A percentile compares a stretch with the other conserved stretches of the same genome.
Conservation (phyloP, 1,140 invertebrate genomes). For the Penaeus indicus region DNA sequence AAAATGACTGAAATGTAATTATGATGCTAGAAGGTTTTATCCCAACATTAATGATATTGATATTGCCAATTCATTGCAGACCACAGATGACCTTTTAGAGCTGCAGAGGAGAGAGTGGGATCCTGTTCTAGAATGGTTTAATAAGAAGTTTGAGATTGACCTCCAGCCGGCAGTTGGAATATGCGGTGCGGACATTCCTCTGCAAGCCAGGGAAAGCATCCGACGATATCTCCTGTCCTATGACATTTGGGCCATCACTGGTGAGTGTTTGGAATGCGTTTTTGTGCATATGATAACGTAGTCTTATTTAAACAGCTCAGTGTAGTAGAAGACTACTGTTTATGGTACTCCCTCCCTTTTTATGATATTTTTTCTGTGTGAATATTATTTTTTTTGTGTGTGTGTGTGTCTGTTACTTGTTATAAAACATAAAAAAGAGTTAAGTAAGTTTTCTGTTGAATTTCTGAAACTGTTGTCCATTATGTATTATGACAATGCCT, state of each 20-base stretch:
- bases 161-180: conserved; percentile 81
- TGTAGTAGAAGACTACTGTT: too few species aligned
- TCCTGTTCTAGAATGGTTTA: conserved; percentile 90
- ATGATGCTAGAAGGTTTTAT: too few species aligned
- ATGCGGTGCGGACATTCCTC: conserved; percentile 76
- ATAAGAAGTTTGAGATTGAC: conserved; percentile 81
- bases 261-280: conserved; percentile 71
- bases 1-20: too few species aligned
- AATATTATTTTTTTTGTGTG: too few species aligned
- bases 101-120: conserved; percentile 88
- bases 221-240: conserved; percentile 82
- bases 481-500: neutral
- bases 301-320: neutral
- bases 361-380: too few species aligned
- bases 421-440: too few species aligned
- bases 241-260: conserved; percentile 82
- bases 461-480: too few species aligned
- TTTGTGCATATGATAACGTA: too few species aligned
- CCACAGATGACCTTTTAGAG: conserved; percentile 80
- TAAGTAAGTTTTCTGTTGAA: too few species aligned
- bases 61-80: conserved; percentile 72
- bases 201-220: conserved; percentile 79
- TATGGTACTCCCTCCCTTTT: too few species aligned
- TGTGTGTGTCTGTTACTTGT: too few species aligned
- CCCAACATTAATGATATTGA: neutral